A percentile compares a stretch with the other conserved stretches of the same genome.
Conservation (phyloP, 2,113 vertebrate species). For the Leptobrachium ailaonicum region DNA sequence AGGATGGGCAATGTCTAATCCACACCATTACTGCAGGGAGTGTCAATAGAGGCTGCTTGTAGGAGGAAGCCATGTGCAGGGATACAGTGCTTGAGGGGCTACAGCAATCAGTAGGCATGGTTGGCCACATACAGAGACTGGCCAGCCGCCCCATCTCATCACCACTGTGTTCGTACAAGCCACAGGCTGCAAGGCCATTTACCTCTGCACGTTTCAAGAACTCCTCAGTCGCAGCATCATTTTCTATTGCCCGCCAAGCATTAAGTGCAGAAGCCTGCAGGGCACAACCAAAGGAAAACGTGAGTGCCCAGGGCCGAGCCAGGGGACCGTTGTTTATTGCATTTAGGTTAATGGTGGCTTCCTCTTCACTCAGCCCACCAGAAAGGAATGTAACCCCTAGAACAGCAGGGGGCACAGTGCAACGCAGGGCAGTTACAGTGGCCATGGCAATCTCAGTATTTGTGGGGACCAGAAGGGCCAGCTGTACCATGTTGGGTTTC, state of each 20-base stretch:
- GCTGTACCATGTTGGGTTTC: conserved; percentile 97
- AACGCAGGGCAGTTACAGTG: conserved; percentile 86
- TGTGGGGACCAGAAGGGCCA: conserved; percentile 87
- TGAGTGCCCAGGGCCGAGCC: conserved; percentile 87
- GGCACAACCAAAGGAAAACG: conserved; percentile 94
- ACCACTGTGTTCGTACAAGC: conserved; percentile 82
- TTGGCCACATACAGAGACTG: conserved; percentile 91
- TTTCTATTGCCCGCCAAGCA: conserved; percentile 87
- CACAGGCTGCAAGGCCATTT: conserved; percentile 79
- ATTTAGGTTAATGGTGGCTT: conserved; percentile 92
- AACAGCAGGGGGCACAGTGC: conserved; percentile 91
- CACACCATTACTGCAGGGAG: conserved; percentile 57
- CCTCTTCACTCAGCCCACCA: conserved; percentile 94
- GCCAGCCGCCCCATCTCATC: conserved; percentile 69
- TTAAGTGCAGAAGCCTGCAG: conserved; percentile 92
- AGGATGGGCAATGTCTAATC: conserved; percentile 31
- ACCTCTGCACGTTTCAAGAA: conserved; percentile 96
- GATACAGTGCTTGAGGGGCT: conserved; percentile 74
- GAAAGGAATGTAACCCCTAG: conserved; percentile 93
- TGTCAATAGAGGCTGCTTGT: conserved; percentile 37
- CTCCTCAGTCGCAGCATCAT: conserved; percentile 87
- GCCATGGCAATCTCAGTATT: conserved; percentile 93
- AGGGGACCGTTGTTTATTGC: conserved; percentile 94
- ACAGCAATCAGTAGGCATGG: conserved; percentile 85
- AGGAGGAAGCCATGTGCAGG: conserved; percentile 55